phyloP scores from a whole-genome alignment of 2,888 invertebrate genomes.

The Anoncus sp. region DNA sequence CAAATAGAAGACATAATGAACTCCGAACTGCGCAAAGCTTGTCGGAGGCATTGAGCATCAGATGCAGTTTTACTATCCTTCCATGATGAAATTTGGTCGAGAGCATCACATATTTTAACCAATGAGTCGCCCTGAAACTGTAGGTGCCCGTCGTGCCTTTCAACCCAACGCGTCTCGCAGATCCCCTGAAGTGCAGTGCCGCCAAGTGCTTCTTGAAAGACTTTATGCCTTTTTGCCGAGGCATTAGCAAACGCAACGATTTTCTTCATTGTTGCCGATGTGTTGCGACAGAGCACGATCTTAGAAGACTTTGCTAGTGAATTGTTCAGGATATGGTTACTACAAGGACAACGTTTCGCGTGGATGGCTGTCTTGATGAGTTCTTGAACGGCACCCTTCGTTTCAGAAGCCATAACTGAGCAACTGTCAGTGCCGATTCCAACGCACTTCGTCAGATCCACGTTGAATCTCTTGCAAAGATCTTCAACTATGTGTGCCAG shows the following conservation, averaged over 20 bases:
- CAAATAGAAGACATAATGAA: slow-evolving; percentile 68
- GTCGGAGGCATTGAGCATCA: slow-evolving; percentile 64
- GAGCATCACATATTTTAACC: slow-evolving; percentile 61
- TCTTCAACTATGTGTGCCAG: slow-evolving; percentile 68
- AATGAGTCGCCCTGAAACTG: slow-evolving; percentile 64
- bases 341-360: slow-evolving; percentile 70
- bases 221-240: slow-evolving; percentile 65
- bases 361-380: slow-evolving; percentile 66
- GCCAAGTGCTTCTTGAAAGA: slow-evolving; percentile 61
- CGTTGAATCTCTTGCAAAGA: slow-evolving; percentile 65
- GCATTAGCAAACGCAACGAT: slow-evolving; percentile 66
- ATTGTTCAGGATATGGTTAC: slow-evolving; percentile 72
- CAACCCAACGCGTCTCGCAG: slow-evolving; percentile 68
- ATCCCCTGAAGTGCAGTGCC: slow-evolving; percentile 56
- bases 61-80: slow-evolving; percentile 66
- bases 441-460: slow-evolving; percentile 67
- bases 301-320: slow-evolving; percentile 68
- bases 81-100: slow-evolving; percentile 64
- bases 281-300: slow-evolving; percentile 64
- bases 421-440: slow-evolving; percentile 74
- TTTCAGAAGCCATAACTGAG: slow-evolving; percentile 72
- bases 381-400: slow-evolving; percentile 72
- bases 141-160: slow-evolving; percentile 64
- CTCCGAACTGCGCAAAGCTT: slow-evolving; percentile 54
- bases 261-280: slow-evolving; percentile 67